Evolutionary conservation across 2,888 invertebrate genomes (phyloP).

Genomic region (Protodeltote pygarga): DNA sequence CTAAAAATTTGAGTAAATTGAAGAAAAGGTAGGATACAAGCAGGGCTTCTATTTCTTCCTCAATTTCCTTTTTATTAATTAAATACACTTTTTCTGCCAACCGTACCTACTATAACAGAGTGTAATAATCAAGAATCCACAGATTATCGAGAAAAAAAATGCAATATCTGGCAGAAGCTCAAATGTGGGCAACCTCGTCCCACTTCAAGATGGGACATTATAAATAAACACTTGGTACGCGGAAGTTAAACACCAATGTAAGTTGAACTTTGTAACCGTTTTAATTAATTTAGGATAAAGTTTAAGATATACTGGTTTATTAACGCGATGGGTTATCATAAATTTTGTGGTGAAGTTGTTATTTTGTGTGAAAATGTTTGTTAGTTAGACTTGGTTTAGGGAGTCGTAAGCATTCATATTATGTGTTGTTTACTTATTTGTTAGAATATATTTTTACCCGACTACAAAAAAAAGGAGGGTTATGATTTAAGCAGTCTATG

Average conservation of each 20-base stretch:
- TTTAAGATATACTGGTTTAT: slow-evolving; percentile 25
- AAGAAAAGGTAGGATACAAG: too few relatives aligned
- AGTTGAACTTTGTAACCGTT: background rate
- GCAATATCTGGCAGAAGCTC: slow-evolving; percentile 54
- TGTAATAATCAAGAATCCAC: slow-evolving; percentile 22
- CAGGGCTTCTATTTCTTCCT: too few relatives aligned
- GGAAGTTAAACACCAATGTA: slow-evolving; percentile 42
- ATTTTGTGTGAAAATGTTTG: slow-evolving; percentile 46
- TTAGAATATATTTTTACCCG: too few relatives aligned
- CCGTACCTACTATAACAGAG: slow-evolving; percentile 9
- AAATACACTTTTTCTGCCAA: background rate
- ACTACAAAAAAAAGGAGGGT: too few relatives aligned
- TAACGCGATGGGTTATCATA: slow-evolving; percentile 33
- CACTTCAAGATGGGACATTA: slow-evolving; percentile 39
- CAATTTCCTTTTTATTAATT: too few relatives aligned
- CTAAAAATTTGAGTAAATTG: too few relatives aligned
- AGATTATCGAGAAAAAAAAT: slow-evolving; percentile 35
- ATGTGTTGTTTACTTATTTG: slow-evolving; percentile 5
- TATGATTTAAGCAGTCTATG: too few relatives aligned
- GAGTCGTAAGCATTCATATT: slow-evolving; percentile 14
- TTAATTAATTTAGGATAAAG: background rate
- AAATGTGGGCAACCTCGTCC: slow-evolving; percentile 49
- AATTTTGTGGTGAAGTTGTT: slow-evolving; percentile 42
- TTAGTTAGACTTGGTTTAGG: slow-evolving; percentile 34
- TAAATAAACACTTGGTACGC: slow-evolving; percentile 49